Evolutionary conservation across 2,797 vertebrate genomes (phyloP), one percentile per base, ranked within the genome.

Genomic region (Scolopax bukidnonensis): DNA sequence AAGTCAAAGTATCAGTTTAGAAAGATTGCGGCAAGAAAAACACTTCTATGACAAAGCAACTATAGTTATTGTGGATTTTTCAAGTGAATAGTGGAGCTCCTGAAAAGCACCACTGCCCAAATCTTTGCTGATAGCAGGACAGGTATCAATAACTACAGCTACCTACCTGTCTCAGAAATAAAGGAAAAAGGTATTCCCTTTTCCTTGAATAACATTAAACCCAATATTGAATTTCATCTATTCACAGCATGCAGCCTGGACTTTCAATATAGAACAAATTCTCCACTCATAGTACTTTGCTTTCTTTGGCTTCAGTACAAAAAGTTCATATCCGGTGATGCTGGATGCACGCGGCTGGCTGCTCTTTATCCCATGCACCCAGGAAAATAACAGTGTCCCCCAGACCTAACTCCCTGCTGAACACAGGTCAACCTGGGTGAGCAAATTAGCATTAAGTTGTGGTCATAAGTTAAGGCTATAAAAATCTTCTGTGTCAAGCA

Each of bases 331-430:
- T 11, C 70, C 54, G 47, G 27, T 27, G 21, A 45, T 8, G 19
- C 16, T 33, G 16, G 13, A 21, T 51, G 54, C 33, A 41, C 0
- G 0, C 1, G 0, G 11, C 20, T 54, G 53, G 70, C 59, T 50
- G 12, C 43, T 41, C 47, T 36, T 51, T 33, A 50, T 32, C 25
- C 38, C 41, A 47, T 0, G 0, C 23, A 7, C 25, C 6, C 10
- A 12, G 23, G 59, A 65, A 40, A 36, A 8, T 5, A 50, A 59
- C 6, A 10, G 10, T 9, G n/a, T 59, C 47, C 64, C 79, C 30
- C 51, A 76, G 63, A 54, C 6, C 18, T 30, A 73, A 1, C 9
- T 12, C 38, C 11, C 50, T 21, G 32, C 38, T 57, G 9, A 69
- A 50, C 38, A 48, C 16, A 40, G 28, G 50, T 12, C 53, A 90